Base-by-base conservation (phyloP, 2,888 invertebrate genomes). In the Dorcus hopei region DNA sequence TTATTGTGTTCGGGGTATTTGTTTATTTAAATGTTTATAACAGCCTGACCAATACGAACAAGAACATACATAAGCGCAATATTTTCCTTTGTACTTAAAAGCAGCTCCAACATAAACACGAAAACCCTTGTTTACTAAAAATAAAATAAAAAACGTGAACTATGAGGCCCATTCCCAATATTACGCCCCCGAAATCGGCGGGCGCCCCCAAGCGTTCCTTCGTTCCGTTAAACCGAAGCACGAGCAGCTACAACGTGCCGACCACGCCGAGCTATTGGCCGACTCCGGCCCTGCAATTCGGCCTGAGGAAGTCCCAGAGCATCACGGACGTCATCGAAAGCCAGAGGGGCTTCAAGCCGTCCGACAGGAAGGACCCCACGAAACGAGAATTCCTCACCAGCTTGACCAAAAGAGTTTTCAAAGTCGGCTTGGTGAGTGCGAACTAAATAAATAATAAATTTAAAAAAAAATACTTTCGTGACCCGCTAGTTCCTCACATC, bases 321-420 rank as follows among this genome's bases (percentile, higher is more conserved):
- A 71, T 74, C 9, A 65, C 79, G 67, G 86, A 86, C 73, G 81
- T 85, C 11, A 81, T 91, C 61, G 85, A 90, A 72, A 86, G 85
- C 52, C 83, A 85, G 64, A 83, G 92, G 38, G 91, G 93, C 39
- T 91, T 91, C 79, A 91, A 91, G 72, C 93, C 93, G 1, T 93
- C 93, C 2, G 93, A 94, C 79, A 84, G 87, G 77, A 88, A 87
- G 74, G 92, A 94, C 79, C 92, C 93, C 1, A 81, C 82, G 67
- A 93, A 93, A 79, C 86, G 86, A 75, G 86, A 87, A 72, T 91
- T 93, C 78, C 84, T 94, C 67, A 88, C 89, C 52, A 86, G 86
- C 74, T 83, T 94, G 75, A 91, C 92, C 73, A 86, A 87, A 75
- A 87, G 89, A 80, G 87, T 94, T 76, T 90, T 90, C 78, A 90